Base-by-base conservation (phyloP, 92 coral and sea anemone genomes). In the Nematostella vectensis region DNA sequence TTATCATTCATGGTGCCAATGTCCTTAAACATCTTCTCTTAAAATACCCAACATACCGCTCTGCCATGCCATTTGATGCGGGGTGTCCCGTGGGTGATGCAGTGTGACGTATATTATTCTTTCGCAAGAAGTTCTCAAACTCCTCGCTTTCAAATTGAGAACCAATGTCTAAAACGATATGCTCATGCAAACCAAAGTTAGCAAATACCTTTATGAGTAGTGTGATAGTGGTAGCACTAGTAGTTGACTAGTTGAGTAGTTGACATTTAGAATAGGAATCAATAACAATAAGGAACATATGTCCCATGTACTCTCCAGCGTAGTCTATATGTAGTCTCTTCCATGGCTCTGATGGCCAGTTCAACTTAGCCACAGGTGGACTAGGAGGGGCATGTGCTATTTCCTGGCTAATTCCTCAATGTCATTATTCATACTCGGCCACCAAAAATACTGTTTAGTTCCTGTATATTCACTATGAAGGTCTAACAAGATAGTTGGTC, bases 381-480 rank as follows among this genome's bases (percentile, higher is more conserved):
- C 22, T 15, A 1, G 73, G 67, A 11, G 73, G 67, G n/a, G 44
- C 40, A 19, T 27, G 47, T 30, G 42, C 30, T 26, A 19, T 50
- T 15, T 49, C 38, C 63, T 73, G 68, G 57, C 73, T 57, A 36
- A 28, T 47, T 20, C 16, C 42, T 63, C 58, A 16, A 72, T 55
- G 20, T 72, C 71, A 50, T 48, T 45, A 33, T 52, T 67, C 56
- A 71, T 16, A 4, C 36, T 55, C 11, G 70, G 78, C 77, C 78
- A 61, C 70, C 63, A 62, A 25, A 59, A 27, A 54, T 51, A 62
- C 19, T 67, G 38, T 62, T 42, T 20, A 29, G 56, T 72, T n/a
- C 79, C 70, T 11, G 71, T 65, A 60, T 71, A 77, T 37, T 73
- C 67, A 42, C 67, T 70, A 48, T 80, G 79, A 38, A 79, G 59